phyloP scores from a whole-genome alignment of 2,888 invertebrate genomes.

The Digitonthophagus gazella region DNA sequence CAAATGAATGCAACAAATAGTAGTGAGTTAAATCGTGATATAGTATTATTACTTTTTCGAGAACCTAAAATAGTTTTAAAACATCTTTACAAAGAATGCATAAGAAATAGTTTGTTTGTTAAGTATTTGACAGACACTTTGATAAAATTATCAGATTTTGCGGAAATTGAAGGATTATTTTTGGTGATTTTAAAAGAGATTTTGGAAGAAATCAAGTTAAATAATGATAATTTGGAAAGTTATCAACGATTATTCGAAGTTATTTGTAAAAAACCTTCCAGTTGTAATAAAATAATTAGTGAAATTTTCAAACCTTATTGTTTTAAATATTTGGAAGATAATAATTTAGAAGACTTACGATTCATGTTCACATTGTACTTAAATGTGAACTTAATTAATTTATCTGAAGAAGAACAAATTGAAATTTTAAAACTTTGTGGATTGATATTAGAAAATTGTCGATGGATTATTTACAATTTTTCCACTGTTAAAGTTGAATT shows the following conservation, averaged over 20 bases:
- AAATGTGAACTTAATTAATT: conserved; percentile 20
- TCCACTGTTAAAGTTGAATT: conserved; percentile 37
- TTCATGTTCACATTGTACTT: conserved; percentile 19
- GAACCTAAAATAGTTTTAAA: conserved; percentile 39
- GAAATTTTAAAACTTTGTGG: conserved; percentile 28
- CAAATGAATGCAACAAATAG: conserved; percentile 33
- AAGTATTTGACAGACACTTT: conserved; percentile 33
- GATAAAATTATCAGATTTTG: conserved; percentile 25
- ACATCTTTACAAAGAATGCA: conserved; percentile 39
- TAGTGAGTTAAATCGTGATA: conserved; percentile 34
- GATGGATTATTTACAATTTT: conserved; percentile 42
- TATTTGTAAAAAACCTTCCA: conserved; percentile 6
- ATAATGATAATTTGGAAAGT: conserved; percentile 35
- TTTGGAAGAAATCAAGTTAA: conserved; percentile 32
- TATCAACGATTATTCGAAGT: conserved; percentile 38
- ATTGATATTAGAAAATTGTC: conserved; percentile 37
- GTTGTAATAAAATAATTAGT: conserved; percentile 12
- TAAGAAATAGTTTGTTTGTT: conserved; percentile 39
- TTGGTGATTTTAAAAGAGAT: conserved; percentile 35
- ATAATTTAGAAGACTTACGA: conserved; percentile 22
- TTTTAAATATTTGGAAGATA: conserved; percentile 19
- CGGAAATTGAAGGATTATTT: conserved; percentile 37
- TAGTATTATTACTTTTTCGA: conserved; percentile 42
- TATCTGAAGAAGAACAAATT: conserved; percentile 17
- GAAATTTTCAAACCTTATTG: conserved; percentile 26